phyloP scores from a whole-genome alignment of 2,888 invertebrate genomes.

The Melieria omissa region DNA sequence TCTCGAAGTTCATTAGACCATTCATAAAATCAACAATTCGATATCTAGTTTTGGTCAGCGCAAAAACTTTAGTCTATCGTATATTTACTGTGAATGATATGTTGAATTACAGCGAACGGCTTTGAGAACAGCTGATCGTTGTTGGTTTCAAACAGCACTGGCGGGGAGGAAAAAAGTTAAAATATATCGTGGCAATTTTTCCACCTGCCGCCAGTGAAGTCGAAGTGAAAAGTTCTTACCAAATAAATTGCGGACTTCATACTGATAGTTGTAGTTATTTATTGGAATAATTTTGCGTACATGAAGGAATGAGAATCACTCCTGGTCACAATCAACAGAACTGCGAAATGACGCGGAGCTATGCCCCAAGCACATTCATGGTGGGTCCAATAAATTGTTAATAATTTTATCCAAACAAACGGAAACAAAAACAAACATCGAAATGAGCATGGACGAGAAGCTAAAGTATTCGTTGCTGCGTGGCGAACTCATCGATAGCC shows the following conservation, averaged over 20 bases:
- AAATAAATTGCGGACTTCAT: not conserved
- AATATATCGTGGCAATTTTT: slow-evolving; percentile 1
- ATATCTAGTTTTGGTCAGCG: no score
- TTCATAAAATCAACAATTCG: no score
- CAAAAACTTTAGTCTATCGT: no score
- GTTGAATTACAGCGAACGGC: no score
- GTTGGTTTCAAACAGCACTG: not conserved
- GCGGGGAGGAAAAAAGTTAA: not conserved
- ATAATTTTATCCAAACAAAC: not conserved
- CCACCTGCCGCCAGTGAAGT: not conserved
- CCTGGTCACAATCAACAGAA: not conserved
- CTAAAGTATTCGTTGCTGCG: slow-evolving; percentile 64
- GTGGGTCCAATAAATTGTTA: not conserved
- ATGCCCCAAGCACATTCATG: not conserved
- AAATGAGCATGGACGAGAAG: slow-evolving; percentile 48
- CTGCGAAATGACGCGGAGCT: not conserved
- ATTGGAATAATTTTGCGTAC: not conserved
- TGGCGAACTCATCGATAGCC: slow-evolving; percentile 66
- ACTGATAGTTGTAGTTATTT: not conserved
- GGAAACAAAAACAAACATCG: not conserved
- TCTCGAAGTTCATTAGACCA: no score
- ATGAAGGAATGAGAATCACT: not conserved
- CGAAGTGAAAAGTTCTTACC: not conserved
- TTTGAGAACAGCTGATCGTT: not conserved
- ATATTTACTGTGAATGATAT: no score